Evolutionary conservation across 2,113 vertebrate genomes (phyloP).

Genomic region (Dipodomys ordii): DNA sequence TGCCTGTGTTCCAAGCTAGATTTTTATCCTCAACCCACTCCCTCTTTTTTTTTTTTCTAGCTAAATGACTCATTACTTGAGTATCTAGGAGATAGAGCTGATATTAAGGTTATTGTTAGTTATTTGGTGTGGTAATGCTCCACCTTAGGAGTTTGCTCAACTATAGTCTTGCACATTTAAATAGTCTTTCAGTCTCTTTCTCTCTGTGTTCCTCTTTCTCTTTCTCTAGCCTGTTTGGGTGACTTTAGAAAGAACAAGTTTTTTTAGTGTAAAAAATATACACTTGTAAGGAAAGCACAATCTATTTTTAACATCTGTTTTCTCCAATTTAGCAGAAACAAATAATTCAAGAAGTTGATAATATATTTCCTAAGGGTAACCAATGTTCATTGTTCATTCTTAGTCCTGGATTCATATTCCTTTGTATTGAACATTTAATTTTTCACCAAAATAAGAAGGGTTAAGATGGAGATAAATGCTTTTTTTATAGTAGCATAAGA

Average conservation of each 20-base stretch:
- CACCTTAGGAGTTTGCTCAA: background rate
- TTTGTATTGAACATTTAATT: slow-evolving; percentile 43
- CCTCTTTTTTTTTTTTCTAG: background rate
- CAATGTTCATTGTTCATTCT: slow-evolving; percentile 24
- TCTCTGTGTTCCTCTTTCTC: background rate
- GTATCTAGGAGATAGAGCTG: slow-evolving; percentile 37
- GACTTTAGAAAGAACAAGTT: background rate
- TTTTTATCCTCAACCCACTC: background rate
- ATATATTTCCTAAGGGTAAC: background rate
- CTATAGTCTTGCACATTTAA: background rate
- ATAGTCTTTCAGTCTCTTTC: background rate
- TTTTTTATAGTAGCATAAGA: background rate
- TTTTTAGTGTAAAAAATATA: background rate
- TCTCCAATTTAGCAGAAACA: slow-evolving; percentile 11
- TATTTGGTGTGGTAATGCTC: background rate
- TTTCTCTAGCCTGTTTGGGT: background rate
- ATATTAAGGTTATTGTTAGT: slow-evolving; percentile 22
- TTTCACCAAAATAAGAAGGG: background rate
- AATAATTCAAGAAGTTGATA: slow-evolving; percentile 57
- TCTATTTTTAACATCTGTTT: slow-evolving; percentile 36
- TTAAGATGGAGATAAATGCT: slow-evolving; percentile 27
- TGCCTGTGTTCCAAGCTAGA: background rate
- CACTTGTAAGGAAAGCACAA: slow-evolving; percentile 3
- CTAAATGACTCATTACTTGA: background rate
- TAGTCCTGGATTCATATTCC: background rate